Evolutionary conservation across 2,888 invertebrate species (phyloP).

Genomic region (Xanthorhoe spadicearia): DNA sequence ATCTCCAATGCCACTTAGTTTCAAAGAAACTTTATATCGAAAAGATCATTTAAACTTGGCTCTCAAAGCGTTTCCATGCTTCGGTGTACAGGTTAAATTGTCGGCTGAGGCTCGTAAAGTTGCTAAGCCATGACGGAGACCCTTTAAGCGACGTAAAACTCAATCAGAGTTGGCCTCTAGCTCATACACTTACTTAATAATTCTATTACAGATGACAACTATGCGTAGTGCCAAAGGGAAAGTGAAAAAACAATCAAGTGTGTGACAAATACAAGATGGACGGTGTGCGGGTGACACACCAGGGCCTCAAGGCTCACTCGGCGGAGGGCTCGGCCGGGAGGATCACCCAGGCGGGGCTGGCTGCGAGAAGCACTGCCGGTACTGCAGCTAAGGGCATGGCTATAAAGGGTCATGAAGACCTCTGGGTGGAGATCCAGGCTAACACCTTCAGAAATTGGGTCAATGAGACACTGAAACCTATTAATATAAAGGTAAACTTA

Average conservation of each 20-base stretch:
- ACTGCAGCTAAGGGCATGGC: slow-evolving; percentile 98
- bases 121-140: too few species aligned
- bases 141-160: too few species aligned
- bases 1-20: not conserved
- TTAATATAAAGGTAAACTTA: slow-evolving; percentile 85
- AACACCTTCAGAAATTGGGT: slow-evolving; percentile 99
- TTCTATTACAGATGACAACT: slow-evolving; percentile 61
- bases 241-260: slow-evolving; percentile 50
- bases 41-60: too few species aligned
- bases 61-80: too few species aligned
- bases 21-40: not conserved
- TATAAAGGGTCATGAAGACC: slow-evolving; percentile 96
- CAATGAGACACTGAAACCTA: slow-evolving; percentile 93
- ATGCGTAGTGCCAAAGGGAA: slow-evolving; percentile 61
- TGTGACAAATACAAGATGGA: slow-evolving; percentile 66
- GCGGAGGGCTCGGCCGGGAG: slow-evolving; percentile 85
- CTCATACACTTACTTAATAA: not conserved
- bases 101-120: too few species aligned
- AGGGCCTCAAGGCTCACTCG: slow-evolving; percentile 84
- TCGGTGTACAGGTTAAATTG: too few species aligned
- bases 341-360: slow-evolving; percentile 90
- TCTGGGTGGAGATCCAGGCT: slow-evolving; percentile 98
- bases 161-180: too few species aligned
- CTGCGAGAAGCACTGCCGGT: slow-evolving; percentile 95
- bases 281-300: slow-evolving; percentile 85